These are phyloP conservation scores for Rhabdomys pumilio DNA, from an alignment of 2,797 vertebrate genomes.

Conservation along the genomic window DNA sequence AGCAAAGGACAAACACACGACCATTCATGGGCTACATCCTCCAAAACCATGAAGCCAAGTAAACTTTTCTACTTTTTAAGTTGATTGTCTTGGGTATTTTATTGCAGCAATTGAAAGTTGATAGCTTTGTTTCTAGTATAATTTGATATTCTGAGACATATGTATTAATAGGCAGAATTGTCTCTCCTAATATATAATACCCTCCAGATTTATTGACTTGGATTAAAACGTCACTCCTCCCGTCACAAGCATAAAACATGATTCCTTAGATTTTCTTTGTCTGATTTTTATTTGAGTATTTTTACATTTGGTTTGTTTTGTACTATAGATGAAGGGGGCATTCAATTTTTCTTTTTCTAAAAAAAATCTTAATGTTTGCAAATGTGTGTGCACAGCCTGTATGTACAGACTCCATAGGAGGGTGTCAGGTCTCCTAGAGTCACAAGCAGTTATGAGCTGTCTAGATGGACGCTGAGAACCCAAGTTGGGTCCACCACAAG, in stretches of 20 bases:
- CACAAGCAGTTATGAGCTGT: background rate
- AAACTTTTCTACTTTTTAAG: background rate
- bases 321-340: background rate
- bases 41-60: background rate
- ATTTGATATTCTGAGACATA: background rate
- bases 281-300: background rate
- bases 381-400: background rate
- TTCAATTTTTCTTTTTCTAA: background rate
- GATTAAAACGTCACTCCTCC: background rate
- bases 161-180: background rate
- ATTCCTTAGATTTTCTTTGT: constrained; percentile 21
- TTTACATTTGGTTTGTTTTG: constrained; percentile 36
- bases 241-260: background rate
- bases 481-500: background rate
- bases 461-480: background rate
- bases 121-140: background rate
- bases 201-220: background rate
- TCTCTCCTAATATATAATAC: background rate
- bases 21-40: background rate
- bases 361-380: background rate
- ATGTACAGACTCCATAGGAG: background rate
- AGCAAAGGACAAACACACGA: background rate
- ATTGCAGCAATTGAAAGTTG: background rate
- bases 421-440: background rate
- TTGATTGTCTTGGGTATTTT: background rate